These are phyloP conservation scores for Teleiodes luculella DNA, from an alignment of 2,888 invertebrate species.

Conservation along the genomic window DNA sequence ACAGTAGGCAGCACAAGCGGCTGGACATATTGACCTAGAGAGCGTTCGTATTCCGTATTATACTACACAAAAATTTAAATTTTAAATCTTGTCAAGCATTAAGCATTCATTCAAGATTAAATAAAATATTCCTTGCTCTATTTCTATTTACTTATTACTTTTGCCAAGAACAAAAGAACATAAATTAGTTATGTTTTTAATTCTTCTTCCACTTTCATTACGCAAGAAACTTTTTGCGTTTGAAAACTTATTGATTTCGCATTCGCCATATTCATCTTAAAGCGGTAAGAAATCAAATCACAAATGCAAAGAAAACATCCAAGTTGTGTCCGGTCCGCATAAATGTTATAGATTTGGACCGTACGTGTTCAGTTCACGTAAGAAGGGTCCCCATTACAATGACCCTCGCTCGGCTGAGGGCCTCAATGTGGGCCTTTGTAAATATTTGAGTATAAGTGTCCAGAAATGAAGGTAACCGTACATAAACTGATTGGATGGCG, in stretches of 20 bases:
- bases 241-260: not conserved
- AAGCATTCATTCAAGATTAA: too few species aligned
- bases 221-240: not conserved
- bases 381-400: constrained; percentile 43
- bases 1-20: too few species aligned
- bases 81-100: too few species aligned
- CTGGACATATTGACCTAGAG: too few species aligned
- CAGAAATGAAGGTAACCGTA: constrained; percentile 4
- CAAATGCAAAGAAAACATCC: not conserved
- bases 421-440: constrained; percentile 8
- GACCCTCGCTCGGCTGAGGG: constrained; percentile 27
- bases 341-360: constrained; percentile 1
- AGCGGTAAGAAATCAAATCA: not conserved
- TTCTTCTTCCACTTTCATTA: not conserved
- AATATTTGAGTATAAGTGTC: constrained; percentile 16
- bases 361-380: constrained; percentile 4
- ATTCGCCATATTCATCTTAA: not conserved
- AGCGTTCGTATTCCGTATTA: too few species aligned
- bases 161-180: not conserved
- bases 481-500: constrained; percentile 7
- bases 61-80: too few species aligned
- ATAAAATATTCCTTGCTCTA: not conserved
- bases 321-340: not conserved
- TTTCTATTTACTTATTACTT: not conserved
- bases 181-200: not conserved